Base-by-base conservation (phyloP, 2,888 invertebrate genomes). In the Tachina fera region DNA sequence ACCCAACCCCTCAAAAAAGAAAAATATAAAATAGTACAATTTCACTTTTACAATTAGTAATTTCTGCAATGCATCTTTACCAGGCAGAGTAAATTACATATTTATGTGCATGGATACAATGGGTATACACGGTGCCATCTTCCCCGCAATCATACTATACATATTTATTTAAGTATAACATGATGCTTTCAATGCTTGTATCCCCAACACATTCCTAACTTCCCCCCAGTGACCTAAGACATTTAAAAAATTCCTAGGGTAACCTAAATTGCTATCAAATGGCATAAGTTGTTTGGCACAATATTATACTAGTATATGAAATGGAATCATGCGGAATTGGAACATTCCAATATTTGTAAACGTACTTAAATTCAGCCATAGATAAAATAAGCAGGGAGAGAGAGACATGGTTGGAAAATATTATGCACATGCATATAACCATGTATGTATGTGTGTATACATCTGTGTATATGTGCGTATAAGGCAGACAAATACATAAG, bases 231-330 rank as follows among this genome's bases (percentile, higher is more conserved):
- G 86, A 86, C 86, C 86, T 83, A 72, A 83, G 86, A 83, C 83
- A 83, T 86, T 79, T 77, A 41, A 67, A 75, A 5, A 71, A 83
- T 86, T 83, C 86, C 86, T 83, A 86, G 86, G 83, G 83, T 86
- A 86, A 86, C 83, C 86, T 86, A 86, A 86, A 86, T 86, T 86
- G 56, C 49, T 68, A 67, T 47, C 67, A 83, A 79, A 83, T 79
- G 79, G 78, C 70, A 86, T 83, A 86, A 83, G 79, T 76, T 75
- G 58, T 63, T 45, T 47, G 72, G 51, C 72, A 80, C 41, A 58
- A 22, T 49, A 61, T 22, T n/a, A 58, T 22, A 60, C 13, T 58
- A 60, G 53, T 16, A 53, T 53, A 43, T 6, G 11, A 56, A 13
- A 47, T 31, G 71, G 78, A 61, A 79, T 49, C 13, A 61, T 60